Conservation (phyloP, 2,113 vertebrate species). For the Ceratotherium simum region DNA sequence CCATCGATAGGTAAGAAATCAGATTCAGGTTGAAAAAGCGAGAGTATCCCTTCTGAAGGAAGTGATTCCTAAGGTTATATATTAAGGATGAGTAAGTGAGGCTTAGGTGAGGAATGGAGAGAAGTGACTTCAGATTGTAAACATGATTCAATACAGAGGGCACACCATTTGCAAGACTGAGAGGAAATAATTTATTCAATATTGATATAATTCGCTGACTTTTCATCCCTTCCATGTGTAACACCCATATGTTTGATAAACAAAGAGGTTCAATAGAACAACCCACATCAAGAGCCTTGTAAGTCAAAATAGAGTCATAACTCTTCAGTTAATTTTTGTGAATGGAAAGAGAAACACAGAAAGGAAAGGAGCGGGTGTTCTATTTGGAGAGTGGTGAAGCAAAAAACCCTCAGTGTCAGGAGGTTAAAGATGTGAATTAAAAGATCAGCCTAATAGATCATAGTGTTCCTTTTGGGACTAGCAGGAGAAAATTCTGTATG, state of each 20-base stretch:
- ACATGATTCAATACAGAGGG: neutral
- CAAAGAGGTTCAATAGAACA: neutral
- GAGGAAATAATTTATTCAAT: neutral
- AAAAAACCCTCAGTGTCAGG: neutral
- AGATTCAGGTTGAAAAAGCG: neutral
- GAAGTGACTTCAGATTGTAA: neutral
- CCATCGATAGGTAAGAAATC: neutral
- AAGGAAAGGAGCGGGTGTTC: neutral
- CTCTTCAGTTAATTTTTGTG: neutral
- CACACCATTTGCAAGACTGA: neutral
- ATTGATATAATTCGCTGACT: neutral
- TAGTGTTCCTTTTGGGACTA: neutral
- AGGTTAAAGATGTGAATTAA: neutral
- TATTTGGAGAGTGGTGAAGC: neutral
- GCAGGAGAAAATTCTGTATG: neutral
- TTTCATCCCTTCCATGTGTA: neutral
- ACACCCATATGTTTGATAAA: neutral
- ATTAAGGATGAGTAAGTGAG: neutral
- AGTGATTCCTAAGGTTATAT: neutral
- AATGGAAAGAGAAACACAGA: neutral
- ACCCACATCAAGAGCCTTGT: neutral
- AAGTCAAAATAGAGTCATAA: conserved; percentile 39
- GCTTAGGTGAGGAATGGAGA: neutral
- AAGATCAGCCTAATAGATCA: neutral
- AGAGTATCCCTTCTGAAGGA: neutral